Base-by-base conservation (phyloP, 2,888 invertebrate genomes). In the Platypus cylindrus region DNA sequence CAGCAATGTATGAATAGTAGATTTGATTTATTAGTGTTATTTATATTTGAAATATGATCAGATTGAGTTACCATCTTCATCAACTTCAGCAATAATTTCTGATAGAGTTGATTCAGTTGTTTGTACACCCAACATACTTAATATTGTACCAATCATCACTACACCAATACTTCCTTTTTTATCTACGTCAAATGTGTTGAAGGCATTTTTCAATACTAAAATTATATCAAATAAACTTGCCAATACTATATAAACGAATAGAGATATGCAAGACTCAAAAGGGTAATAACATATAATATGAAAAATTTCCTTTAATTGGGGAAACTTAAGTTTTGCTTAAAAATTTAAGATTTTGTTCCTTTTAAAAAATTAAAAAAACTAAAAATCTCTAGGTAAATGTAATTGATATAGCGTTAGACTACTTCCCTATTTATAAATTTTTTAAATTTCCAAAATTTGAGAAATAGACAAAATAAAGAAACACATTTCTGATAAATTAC, bases 61-160 rank as follows among this genome's bases (percentile, higher is more conserved):
- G n/a, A n/a, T n/a, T 22, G 20, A 22, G 63, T 61, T 58, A 87
- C 89, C 90, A 56, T 91, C 90, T 46, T 75, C 81, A 54, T 93
- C 91, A 11, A 89, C 86, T 64, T 90, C 89, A 38, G 75, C 73
- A 49, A 91, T 89, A 62, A 91, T 83, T 53, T 87, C 85, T 49
- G 78, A 76, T 41, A 93, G 67, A 46, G 80, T 77, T 32, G 76
- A 71, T 44, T 85, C 85, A 38, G 82, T 80, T 46, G 85, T 76
- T 49, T 80, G 78, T 53, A 86, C 79, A 3, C 87, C 87, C 66
- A 89, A 64, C 76, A 89, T 86, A 42, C 79, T 77, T 31, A 87
- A 70, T 56, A 87, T 86, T 20, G 84, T 85, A 35, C 85, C 83
- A 29, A 86, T 79, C 81, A 86, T 86, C 42, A 78, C 78, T 11